Evolutionary conservation across 2,888 invertebrate species (phyloP).

Genomic region (Cantharis flavilabris): DNA sequence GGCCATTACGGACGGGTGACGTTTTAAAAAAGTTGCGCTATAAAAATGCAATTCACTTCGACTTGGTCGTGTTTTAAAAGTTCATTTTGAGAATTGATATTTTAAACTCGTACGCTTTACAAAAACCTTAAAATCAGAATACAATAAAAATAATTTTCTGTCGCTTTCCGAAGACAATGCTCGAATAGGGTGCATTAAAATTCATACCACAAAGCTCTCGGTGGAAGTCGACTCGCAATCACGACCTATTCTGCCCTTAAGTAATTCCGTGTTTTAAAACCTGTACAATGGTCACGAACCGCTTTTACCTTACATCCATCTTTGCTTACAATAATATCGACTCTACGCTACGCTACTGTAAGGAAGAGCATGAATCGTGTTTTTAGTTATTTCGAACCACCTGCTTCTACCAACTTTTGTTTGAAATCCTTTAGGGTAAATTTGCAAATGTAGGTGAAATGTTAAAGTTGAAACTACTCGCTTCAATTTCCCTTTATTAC

Average conservation of each 20-base stretch:
- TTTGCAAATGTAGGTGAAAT: neutral
- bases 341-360: neutral
- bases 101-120: neutral
- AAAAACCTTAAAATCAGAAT: constrained; percentile 13
- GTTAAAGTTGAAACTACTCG: neutral
- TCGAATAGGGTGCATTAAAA: constrained; percentile 27
- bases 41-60: neutral
- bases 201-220: constrained; percentile 32
- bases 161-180: constrained; percentile 20
- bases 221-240: constrained; percentile 32
- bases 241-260: constrained; percentile 20
- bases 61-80: neutral
- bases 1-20: neutral
- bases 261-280: neutral
- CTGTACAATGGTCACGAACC: neutral
- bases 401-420: neutral
- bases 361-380: neutral
- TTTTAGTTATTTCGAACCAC: neutral
- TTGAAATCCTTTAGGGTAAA: neutral
- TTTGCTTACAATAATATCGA: constrained; percentile 1
- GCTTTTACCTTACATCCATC: constrained; percentile 2
- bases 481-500: neutral
- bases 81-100: neutral
- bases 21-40: neutral
- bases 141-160: constrained; percentile 29